These are phyloP conservation scores for Carcina quercana DNA, from an alignment of 2,888 invertebrate genomes.

Conservation along the genomic window DNA sequence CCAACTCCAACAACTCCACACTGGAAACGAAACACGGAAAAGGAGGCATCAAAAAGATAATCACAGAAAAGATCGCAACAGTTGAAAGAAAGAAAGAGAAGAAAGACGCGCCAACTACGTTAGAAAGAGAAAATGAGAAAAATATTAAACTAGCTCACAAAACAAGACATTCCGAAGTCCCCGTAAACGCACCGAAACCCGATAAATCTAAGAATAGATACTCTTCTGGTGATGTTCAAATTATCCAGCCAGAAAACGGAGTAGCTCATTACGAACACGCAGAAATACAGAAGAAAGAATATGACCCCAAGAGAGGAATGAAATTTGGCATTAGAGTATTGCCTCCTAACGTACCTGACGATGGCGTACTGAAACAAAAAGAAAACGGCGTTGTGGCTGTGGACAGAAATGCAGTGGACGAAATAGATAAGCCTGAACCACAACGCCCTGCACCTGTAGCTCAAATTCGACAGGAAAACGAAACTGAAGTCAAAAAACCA, in stretches of 20 bases:
- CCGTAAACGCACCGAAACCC: conserved; percentile 44
- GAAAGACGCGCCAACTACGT: conserved; percentile 50
- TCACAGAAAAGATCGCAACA: conserved; percentile 63
- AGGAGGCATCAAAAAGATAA: conserved; percentile 64
- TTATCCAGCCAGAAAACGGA: conserved; percentile 58
- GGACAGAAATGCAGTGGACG: conserved; percentile 52
- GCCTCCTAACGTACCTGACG: conserved; percentile 72
- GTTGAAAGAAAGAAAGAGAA: conserved; percentile 66
- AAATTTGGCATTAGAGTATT: conserved; percentile 82
- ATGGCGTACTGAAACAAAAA: conserved; percentile 63
- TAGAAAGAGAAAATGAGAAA: conserved; percentile 68
- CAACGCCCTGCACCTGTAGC: conserved; percentile 42
- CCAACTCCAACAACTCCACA: conserved; percentile 65
- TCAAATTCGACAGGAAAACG: conserved; percentile 70
- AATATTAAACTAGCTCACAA: conserved; percentile 56
- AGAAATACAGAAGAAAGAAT: conserved; percentile 72
- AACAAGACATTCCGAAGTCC: conserved; percentile 47
- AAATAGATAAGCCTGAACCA: conserved; percentile 56
- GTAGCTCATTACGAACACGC: conserved; percentile 53
- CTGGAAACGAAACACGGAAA: conserved; percentile 63
- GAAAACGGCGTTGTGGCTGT: conserved; percentile 53
- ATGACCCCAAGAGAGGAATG: conserved; percentile 72
- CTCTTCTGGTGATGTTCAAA: conserved; percentile 57
- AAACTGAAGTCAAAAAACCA: conserved; percentile 60
- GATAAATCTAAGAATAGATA: conserved; percentile 54